Percentiles rank a stretch among this genome's conserved stretches.
Evolutionary conservation across 2,797 vertebrate genomes (phyloP).

Genomic region (Diglossa cyanea): DNA sequence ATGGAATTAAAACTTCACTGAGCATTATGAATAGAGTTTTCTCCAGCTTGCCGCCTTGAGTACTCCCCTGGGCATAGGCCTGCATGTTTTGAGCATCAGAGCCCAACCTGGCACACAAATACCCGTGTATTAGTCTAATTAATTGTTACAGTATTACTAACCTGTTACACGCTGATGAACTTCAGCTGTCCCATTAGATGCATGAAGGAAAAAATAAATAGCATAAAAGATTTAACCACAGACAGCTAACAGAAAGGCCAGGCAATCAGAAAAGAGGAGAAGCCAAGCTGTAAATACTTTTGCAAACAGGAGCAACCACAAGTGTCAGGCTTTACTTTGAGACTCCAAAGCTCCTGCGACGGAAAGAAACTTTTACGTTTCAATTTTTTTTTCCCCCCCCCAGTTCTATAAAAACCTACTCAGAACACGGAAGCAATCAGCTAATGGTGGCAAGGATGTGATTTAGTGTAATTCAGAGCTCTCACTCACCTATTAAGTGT

Average conservation of each 20-base stretch:
- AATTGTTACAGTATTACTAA: slow-evolving; percentile 63
- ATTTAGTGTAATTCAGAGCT: slow-evolving; percentile 66
- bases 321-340: neutral
- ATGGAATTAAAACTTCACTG: neutral
- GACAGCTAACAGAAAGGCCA: slow-evolving; percentile 34
- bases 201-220: slow-evolving; percentile 76
- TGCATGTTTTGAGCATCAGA: neutral
- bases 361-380: neutral
- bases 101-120: neutral
- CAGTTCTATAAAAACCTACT: slow-evolving; percentile 60
- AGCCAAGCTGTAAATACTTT: slow-evolving; percentile 30
- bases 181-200: slow-evolving; percentile 76
- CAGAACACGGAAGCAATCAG: slow-evolving; percentile 73
- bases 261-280: slow-evolving; percentile 6
- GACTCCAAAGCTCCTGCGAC: slow-evolving; percentile 13
- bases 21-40: neutral
- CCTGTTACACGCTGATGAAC: slow-evolving; percentile 72
- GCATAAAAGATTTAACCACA: slow-evolving; percentile 54
- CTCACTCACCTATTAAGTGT: slow-evolving; percentile 58
- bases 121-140: neutral
- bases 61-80: neutral
- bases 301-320: neutral
- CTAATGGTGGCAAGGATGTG: slow-evolving; percentile 71
- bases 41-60: neutral
- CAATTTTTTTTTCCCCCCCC: neutral